Evolutionary conservation across 2,888 invertebrate genomes (phyloP).

Genomic region (Rotaria macrura): DNA sequence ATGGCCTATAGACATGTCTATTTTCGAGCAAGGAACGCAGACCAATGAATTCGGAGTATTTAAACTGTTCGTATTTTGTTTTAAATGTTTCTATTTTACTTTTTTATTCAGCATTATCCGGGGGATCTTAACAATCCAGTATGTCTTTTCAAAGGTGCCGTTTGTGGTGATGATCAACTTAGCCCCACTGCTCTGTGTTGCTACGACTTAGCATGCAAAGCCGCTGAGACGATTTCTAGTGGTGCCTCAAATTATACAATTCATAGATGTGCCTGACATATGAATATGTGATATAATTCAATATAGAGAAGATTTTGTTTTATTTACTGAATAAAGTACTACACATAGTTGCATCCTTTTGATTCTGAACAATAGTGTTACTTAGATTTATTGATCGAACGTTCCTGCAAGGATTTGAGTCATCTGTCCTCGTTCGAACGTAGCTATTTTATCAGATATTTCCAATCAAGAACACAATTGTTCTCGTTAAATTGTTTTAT

Average conservation of each 20-base stretch:
- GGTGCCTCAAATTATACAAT: background rate
- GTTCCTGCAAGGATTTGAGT: too few species aligned
- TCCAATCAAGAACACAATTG: too few species aligned
- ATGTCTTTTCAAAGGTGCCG: background rate
- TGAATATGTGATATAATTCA: background rate
- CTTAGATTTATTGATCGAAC: too few species aligned
- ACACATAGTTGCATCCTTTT: too few species aligned
- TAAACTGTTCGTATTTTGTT: background rate
- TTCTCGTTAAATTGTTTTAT: too few species aligned
- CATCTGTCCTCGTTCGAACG: too few species aligned
- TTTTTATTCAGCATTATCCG: background rate
- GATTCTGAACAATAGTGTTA: too few species aligned
- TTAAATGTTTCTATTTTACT: background rate
- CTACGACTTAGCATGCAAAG: background rate
- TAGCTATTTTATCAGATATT: too few species aligned
- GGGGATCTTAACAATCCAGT: background rate
- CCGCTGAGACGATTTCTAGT: background rate
- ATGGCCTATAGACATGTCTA: background rate
- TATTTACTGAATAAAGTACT: too few species aligned
- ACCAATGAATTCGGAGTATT: conserved; percentile 3
- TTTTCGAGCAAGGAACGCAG: background rate
- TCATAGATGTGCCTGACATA: background rate
- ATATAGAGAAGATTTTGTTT: too few species aligned
- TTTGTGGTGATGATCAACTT: background rate
- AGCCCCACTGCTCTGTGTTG: background rate